Conservation (phyloP, 2,888 invertebrate species). For the Plusia festucae region DNA sequence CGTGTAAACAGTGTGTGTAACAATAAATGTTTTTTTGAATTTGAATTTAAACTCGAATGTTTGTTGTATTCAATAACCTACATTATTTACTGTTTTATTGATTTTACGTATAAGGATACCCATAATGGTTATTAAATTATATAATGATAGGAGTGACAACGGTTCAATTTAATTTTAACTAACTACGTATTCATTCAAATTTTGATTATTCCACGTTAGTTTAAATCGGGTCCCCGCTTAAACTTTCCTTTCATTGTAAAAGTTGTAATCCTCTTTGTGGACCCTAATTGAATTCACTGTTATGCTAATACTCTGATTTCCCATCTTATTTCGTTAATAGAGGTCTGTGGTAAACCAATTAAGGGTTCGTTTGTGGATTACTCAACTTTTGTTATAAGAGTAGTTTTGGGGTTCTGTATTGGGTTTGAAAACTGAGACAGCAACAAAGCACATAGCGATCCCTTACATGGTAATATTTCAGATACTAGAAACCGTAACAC, state of each 20-base stretch:
- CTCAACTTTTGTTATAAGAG: constrained; percentile 82
- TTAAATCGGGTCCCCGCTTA: constrained; percentile 81
- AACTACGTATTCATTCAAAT: constrained; percentile 81
- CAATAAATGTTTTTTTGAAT: too few relatives aligned
- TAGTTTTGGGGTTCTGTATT: constrained; percentile 79
- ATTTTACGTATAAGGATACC: background rate
- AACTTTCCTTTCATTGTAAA: constrained; percentile 88
- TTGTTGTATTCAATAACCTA: too few relatives aligned
- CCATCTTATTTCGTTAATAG: constrained; percentile 89
- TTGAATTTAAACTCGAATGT: too few relatives aligned
- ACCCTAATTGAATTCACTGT: constrained; percentile 89
- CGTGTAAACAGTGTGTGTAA: too few relatives aligned
- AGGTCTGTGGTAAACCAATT: constrained; percentile 88
- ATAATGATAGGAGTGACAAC: constrained; percentile 42
- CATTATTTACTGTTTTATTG: too few relatives aligned
- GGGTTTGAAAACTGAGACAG: constrained; percentile 1
- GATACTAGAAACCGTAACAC: background rate
- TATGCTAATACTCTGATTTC: constrained; percentile 90
- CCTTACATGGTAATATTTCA: constrained; percentile 47
- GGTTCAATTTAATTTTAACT: constrained; percentile 80
- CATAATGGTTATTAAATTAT: background rate
- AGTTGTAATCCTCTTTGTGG: constrained; percentile 89
- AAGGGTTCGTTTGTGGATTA: constrained; percentile 87
- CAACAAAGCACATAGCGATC: constrained; percentile 77
- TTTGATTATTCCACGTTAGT: constrained; percentile 87